These are phyloP conservation scores for Erinaceus europaeus DNA, from an alignment of 2,113 vertebrate species.

Conservation along the genomic window DNA sequence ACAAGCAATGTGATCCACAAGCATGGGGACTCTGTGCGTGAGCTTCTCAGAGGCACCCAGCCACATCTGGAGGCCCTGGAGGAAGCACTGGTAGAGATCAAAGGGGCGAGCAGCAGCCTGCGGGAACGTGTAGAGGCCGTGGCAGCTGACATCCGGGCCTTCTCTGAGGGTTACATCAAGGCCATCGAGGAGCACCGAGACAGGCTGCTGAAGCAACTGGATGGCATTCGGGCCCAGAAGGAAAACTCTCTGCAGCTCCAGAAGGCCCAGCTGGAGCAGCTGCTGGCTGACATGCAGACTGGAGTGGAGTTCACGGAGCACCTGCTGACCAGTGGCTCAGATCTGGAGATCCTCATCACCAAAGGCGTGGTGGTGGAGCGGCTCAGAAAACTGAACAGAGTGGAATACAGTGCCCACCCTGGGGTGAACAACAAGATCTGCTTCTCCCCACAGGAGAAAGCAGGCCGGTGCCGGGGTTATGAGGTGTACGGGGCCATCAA, in stretches of 20 bases:
- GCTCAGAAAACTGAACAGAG: slow-evolving; percentile 82
- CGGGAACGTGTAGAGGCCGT: slow-evolving; percentile 70
- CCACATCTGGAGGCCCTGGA: slow-evolving; percentile 83
- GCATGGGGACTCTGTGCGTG: slow-evolving; percentile 85
- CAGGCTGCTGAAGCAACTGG: slow-evolving; percentile 86
- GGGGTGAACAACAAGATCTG: slow-evolving; percentile 78
- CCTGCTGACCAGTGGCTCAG: slow-evolving; percentile 86
- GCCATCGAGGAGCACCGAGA: slow-evolving; percentile 88
- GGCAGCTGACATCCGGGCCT: slow-evolving; percentile 83
- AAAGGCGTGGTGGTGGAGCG: slow-evolving; percentile 87
- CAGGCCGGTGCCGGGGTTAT: slow-evolving; percentile 86
- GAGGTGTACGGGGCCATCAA: slow-evolving; percentile 88
- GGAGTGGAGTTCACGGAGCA: slow-evolving; percentile 88
- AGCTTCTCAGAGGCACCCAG: slow-evolving; percentile 84
- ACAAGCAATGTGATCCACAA: slow-evolving; percentile 78
- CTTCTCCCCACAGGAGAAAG: slow-evolving; percentile 85
- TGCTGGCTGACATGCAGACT: slow-evolving; percentile 86
- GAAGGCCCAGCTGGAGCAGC: slow-evolving; percentile 89
- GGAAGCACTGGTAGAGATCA: slow-evolving; percentile 80
- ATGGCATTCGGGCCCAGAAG: slow-evolving; percentile 85
- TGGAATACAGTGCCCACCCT: slow-evolving; percentile 73
- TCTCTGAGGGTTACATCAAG: slow-evolving; percentile 84
- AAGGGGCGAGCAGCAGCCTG: slow-evolving; percentile 76
- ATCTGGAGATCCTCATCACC: slow-evolving; percentile 89
- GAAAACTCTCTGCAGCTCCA: slow-evolving; percentile 89